Percentiles rank a stretch among this genome's conserved stretches.
phyloP scores from a whole-genome alignment of 2,888 invertebrate genomes.

The Panopea generosa region DNA sequence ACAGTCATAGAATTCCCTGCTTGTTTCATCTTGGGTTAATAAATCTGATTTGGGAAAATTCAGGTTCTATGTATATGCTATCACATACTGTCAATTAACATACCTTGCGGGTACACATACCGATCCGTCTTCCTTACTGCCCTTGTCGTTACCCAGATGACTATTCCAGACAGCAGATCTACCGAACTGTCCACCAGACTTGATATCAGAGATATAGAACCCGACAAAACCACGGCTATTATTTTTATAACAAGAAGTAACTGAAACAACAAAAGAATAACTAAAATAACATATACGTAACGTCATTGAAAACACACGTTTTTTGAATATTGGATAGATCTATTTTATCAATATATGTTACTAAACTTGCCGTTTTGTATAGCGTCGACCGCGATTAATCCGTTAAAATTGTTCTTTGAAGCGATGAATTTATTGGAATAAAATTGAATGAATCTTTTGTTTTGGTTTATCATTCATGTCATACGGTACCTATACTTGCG shows the following conservation, averaged over 20 bases:
- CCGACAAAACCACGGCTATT: constrained; percentile 85
- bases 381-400: no score
- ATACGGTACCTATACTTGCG: no score
- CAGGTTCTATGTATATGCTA: no score
- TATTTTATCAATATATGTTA: neutral
- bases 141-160: constrained; percentile 84
- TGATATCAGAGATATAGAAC: constrained; percentile 86
- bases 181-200: constrained; percentile 86
- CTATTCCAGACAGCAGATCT: constrained; percentile 85
- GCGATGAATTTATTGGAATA: no score
- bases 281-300: no score
- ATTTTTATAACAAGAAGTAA: constrained; percentile 84
- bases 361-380: neutral
- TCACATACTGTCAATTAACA: no score
- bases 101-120: constrained; percentile 86
- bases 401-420: no score
- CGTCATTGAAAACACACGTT: neutral
- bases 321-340: neutral
- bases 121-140: constrained; percentile 85
- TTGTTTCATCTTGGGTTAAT: no score
- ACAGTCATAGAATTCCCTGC: no score
- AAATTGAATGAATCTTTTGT: no score
- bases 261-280: constrained; percentile 67
- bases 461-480: no score
- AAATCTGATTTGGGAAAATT: no score